Base-by-base conservation (phyloP, 2,888 invertebrate genomes). In the Lacanobia wlatinum region DNA sequence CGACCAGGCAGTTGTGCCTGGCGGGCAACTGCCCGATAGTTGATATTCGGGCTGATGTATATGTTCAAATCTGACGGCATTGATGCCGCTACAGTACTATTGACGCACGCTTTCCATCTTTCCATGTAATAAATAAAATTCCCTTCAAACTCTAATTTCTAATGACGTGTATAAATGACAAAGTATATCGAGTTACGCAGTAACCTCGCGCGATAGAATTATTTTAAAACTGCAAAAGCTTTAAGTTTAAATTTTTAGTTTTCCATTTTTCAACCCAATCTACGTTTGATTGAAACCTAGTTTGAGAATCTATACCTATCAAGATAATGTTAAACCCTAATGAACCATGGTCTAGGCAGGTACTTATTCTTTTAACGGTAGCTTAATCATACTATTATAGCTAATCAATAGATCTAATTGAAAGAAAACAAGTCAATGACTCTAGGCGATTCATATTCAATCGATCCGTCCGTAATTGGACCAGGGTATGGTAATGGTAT, bases 381-480 rank as follows among this genome's bases (percentile, higher is more conserved):
- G 43, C 43, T 48, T 48, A 60, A 34, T 46, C 10, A 60, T 0
- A 48, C 28, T 28, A 28, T 28, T 28, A 28, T 28, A 28, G 28
- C 28, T n/a, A 63, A 73, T 55, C 46, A 40, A 48, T 73, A 23
- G 16, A 43, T n/a, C n/a, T 12, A 16, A 40, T 56, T 70, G 46
- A 61, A 62, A 28, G 16, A 56, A 73, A 43, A 38, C 10, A 65
- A 65, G 78, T 52, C 65, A 62, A 43, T 53, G 73, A 78, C 78
- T 48, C 14, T 16, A 18, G n/a, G 34, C 56, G 28, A 62, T 72
- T 72, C 64, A 55, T 68, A 64, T 64, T 68, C 73, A 77, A 73
- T 71, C 64, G 53, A 76, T 74, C 68, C 52, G 38, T 55, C 40
- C 61, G 69, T 78, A 78, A 72, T 76, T 77, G 78, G 64, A 78